phyloP scores from a whole-genome alignment of 2,797 vertebrate species.

The Chloroceryle inda region DNA sequence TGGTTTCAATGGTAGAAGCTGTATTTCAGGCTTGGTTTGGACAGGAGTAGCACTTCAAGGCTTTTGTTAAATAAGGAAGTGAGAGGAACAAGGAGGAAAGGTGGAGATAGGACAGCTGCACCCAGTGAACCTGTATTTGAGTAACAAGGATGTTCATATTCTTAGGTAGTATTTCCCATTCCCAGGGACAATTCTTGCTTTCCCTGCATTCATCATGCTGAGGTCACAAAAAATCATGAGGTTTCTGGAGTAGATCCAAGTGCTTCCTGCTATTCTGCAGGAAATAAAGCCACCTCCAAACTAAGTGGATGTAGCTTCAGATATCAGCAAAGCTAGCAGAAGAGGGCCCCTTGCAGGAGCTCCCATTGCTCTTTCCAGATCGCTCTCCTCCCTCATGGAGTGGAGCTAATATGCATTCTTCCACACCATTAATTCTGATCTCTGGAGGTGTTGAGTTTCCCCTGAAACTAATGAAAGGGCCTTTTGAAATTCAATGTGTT shows the following conservation, averaged over 20 bases:
- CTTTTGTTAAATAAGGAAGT: background rate
- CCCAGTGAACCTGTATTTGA: background rate
- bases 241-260: background rate
- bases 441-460: conserved; percentile 32
- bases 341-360: background rate
- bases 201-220: background rate
- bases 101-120: background rate
- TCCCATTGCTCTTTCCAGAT: background rate
- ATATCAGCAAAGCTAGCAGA: background rate
- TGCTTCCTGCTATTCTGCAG: conserved; percentile 15
- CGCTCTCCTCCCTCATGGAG: background rate
- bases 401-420: background rate
- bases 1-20: conserved; percentile 1
- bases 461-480: background rate
- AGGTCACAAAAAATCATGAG: background rate
- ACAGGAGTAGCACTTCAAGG: background rate
- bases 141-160: background rate
- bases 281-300: background rate
- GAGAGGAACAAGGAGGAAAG: background rate
- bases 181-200: background rate
- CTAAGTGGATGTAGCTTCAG: background rate
- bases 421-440: conserved; percentile 23
- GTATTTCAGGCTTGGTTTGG: background rate
- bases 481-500: conserved; percentile 46
- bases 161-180: background rate